Percentiles rank a stretch among this genome's conserved stretches.
phyloP scores from a whole-genome alignment of 1,140 invertebrate genomes.

The Dryas iulia region DNA sequence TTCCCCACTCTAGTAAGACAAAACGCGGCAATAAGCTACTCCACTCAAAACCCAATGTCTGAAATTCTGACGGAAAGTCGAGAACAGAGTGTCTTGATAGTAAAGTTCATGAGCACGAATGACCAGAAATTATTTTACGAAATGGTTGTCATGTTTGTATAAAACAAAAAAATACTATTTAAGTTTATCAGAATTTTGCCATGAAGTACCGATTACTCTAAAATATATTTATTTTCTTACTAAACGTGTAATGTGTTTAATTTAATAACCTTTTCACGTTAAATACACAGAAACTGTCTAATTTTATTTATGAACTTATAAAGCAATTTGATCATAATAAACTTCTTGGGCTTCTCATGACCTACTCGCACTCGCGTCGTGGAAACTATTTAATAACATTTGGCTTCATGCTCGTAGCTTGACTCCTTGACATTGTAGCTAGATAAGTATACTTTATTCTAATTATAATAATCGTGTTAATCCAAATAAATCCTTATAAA shows the following conservation, averaged over 20 bases:
- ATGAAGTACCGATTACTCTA: too few species aligned
- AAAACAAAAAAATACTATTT: too few species aligned
- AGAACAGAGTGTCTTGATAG: too few species aligned
- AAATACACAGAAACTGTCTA: not conserved
- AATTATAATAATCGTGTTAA: not conserved
- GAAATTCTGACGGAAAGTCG: too few species aligned
- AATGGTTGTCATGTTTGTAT: too few species aligned
- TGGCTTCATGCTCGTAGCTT: not conserved
- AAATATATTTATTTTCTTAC: too few species aligned
- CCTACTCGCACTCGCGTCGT: not conserved
- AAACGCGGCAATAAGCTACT: too few species aligned
- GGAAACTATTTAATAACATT: not conserved
- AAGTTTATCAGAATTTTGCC: too few species aligned
- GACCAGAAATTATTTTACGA: too few species aligned
- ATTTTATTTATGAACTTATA: not conserved
- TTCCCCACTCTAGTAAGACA: too few species aligned
- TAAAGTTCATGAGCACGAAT: too few species aligned
- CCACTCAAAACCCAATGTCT: too few species aligned
- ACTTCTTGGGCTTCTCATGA: not conserved
- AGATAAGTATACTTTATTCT: not conserved
- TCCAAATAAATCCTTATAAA: not conserved
- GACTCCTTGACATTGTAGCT: not conserved
- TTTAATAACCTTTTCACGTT: not conserved
- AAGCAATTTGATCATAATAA: not conserved
- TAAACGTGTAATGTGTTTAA: not conserved